Evolutionary conservation across 2,797 vertebrate species (phyloP).

Genomic region (Gallinago stenura): DNA sequence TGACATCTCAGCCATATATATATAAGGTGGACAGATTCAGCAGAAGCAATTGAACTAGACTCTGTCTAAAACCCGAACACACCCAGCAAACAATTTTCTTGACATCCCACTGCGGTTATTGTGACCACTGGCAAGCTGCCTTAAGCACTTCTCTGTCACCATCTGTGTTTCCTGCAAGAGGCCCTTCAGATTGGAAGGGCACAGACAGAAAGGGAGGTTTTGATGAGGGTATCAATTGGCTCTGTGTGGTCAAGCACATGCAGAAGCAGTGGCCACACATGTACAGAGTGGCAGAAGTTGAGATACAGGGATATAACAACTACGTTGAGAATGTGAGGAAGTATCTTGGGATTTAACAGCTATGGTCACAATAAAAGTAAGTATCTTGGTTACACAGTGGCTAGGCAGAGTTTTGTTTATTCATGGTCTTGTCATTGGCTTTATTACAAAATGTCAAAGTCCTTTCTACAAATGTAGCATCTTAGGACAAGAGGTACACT

Average conservation of each 20-base stretch:
- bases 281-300: not conserved
- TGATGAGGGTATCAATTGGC: rapidly evolving
- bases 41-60: not conserved
- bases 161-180: not conserved
- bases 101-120: not conserved
- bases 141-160: not conserved
- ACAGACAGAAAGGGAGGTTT: rapidly evolving
- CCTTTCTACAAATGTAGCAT: not conserved
- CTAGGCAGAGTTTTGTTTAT: not conserved
- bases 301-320: not conserved
- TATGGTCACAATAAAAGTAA: not conserved
- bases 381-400: not conserved
- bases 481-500: not conserved
- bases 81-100: not conserved
- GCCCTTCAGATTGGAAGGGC: rapidly evolving
- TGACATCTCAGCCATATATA: rapidly evolving
- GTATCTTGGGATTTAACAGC: not conserved
- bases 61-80: not conserved
- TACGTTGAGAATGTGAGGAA: not conserved
- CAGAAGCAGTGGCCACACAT: rapidly evolving
- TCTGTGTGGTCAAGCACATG: rapidly evolving
- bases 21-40: not conserved
- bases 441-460: not conserved
- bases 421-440: not conserved
- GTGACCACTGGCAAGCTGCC: not conserved